Evolutionary conservation across 1,140 invertebrate species (phyloP).

Genomic region (Apolygus lucorum): DNA sequence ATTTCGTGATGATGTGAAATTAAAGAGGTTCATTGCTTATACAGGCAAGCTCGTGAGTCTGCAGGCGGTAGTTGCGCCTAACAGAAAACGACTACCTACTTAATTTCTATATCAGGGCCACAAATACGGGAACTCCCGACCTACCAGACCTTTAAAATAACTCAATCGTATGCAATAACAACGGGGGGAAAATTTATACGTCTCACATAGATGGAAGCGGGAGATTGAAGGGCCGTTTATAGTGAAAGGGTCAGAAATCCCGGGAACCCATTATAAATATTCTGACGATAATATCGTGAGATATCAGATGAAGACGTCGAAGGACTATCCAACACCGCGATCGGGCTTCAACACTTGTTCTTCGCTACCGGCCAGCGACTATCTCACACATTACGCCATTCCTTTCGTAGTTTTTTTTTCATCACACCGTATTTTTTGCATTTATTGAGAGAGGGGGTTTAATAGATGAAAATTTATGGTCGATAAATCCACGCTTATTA

Average conservation of each 20-base stretch:
- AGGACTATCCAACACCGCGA: neutral
- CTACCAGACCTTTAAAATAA: neutral
- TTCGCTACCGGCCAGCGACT: neutral
- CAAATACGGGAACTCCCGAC: neutral
- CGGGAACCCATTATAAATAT: neutral
- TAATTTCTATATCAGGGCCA: neutral
- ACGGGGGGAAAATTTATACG: neutral
- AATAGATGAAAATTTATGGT: no score
- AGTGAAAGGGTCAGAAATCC: neutral
- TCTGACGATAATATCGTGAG: neutral
- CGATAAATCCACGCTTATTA: no score
- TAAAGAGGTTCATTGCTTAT: neutral
- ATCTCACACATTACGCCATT: no score
- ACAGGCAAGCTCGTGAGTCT: neutral
- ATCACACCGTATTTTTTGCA: no score
- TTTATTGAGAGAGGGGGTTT: no score
- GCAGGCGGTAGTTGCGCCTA: neutral
- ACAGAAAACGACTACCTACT: neutral
- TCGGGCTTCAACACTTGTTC: neutral
- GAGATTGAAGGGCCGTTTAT: neutral
- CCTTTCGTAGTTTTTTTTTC: no score
- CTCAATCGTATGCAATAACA: neutral
- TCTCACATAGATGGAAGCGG: neutral
- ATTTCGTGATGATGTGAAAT: neutral
- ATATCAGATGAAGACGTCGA: constrained; percentile 1